A percentile compares a stretch with the other conserved stretches of the same genome.
These are phyloP conservation scores for Limosa lapponica DNA, from an alignment of 2,797 vertebrate species.

Conservation along the genomic window DNA sequence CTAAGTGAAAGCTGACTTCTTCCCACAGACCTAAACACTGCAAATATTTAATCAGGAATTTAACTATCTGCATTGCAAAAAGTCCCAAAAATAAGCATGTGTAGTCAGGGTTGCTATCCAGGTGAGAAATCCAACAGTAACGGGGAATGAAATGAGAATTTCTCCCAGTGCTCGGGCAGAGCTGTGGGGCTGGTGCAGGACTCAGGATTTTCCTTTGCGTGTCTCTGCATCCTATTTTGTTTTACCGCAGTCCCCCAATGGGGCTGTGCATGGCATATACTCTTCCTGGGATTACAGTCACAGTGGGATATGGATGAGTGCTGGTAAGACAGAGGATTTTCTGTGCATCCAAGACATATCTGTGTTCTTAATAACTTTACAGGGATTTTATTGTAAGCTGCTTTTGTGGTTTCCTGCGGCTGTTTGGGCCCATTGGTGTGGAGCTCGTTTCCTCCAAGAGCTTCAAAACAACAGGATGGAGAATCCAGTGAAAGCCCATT, in stretches of 20 bases:
- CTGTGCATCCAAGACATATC: slow-evolving; percentile 7
- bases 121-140: background rate
- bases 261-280: fast-evolving
- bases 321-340: slow-evolving; percentile 47
- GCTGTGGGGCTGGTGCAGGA: background rate
- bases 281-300: background rate
- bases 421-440: background rate
- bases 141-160: background rate
- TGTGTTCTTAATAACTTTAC: slow-evolving; percentile 35
- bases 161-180: background rate
- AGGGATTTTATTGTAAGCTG: slow-evolving; percentile 48
- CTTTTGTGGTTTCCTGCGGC: background rate
- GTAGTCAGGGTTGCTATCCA: fast-evolving
- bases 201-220: background rate
- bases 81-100: background rate
- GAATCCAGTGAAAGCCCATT: background rate
- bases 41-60: background rate
- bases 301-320: background rate
- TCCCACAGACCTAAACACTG: background rate
- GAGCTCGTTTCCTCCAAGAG: background rate
- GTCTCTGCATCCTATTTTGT: background rate
- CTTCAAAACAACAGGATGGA: background rate
- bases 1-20: background rate
- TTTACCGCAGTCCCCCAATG: fast-evolving
- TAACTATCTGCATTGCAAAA: fast-evolving